Evolutionary conservation across 2,888 invertebrate species (phyloP).

Genomic region (Drosophila formosana): DNA sequence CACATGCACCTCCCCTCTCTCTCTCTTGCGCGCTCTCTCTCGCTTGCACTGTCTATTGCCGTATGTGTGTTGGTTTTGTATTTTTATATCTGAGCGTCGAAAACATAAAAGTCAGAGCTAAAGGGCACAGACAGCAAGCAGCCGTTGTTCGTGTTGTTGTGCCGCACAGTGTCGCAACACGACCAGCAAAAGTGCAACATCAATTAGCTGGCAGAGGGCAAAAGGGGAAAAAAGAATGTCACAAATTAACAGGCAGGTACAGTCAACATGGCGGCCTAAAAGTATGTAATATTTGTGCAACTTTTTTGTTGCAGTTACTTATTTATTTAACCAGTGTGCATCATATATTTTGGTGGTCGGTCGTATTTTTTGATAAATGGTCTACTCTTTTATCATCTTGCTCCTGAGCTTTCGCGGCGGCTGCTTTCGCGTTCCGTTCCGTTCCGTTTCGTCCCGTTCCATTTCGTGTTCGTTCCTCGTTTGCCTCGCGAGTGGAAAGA

Average conservation of each 20-base stretch:
- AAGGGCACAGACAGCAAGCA: slow-evolving; percentile 74
- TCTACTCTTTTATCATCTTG: slow-evolving; percentile 79
- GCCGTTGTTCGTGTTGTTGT: slow-evolving; percentile 56
- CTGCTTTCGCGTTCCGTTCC: slow-evolving; percentile 47
- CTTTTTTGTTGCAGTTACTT: slow-evolving; percentile 6
- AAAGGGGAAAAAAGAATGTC: background rate
- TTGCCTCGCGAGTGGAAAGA: slow-evolving; percentile 70
- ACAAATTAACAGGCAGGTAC: slow-evolving; percentile 51
- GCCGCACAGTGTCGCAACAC: slow-evolving; percentile 61
- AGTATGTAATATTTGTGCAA: slow-evolving; percentile 9
- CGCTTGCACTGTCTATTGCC: slow-evolving; percentile 3
- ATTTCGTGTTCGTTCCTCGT: slow-evolving; percentile 49
- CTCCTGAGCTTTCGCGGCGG: slow-evolving; percentile 71
- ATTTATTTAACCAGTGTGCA: slow-evolving; percentile 54
- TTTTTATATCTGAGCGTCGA: slow-evolving; percentile 68
- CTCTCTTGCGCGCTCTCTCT: background rate
- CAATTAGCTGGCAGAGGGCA: slow-evolving; percentile 45
- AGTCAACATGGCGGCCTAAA: slow-evolving; percentile 45
- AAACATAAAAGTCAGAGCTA: slow-evolving; percentile 77
- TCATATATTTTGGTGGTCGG: slow-evolving; percentile 68
- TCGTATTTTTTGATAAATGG: slow-evolving; percentile 79
- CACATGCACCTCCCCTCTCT: slow-evolving; percentile 19
- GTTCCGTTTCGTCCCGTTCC: slow-evolving; percentile 28
- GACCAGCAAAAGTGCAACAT: slow-evolving; percentile 25
- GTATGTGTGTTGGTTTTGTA: slow-evolving; percentile 54